Percentiles rank a stretch among this genome's conserved stretches.
Conservation (phyloP, 2,113 vertebrate genomes). For the Promerops cafer region DNA sequence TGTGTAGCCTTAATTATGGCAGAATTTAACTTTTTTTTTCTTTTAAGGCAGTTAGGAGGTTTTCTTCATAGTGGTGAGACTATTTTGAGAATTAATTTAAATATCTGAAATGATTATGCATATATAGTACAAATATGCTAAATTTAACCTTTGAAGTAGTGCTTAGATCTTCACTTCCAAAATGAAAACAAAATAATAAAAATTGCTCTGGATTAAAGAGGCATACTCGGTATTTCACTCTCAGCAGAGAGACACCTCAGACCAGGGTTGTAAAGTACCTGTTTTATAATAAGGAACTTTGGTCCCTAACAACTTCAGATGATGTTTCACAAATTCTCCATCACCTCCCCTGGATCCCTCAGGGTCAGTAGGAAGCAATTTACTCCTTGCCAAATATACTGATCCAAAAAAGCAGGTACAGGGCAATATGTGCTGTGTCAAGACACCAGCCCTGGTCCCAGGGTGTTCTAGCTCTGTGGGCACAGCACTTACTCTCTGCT, state of each 20-base stretch:
- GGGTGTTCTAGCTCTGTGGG: neutral
- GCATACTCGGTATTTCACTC: neutral
- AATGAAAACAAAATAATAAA: neutral
- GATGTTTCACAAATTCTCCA: neutral
- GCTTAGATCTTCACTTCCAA: neutral
- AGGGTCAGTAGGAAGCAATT: neutral
- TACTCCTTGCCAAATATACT: accelerated
- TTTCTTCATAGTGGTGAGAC: neutral
- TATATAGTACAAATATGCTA: neutral
- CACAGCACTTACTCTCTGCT: neutral
- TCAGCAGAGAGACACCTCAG: neutral
- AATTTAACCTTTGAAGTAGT: conserved; percentile 29
- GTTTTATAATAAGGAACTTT: neutral
- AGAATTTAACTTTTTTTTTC: neutral
- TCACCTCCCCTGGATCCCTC: neutral
- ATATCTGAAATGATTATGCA: neutral
- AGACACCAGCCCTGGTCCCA: neutral
- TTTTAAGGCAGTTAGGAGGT: neutral
- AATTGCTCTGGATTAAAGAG: neutral
- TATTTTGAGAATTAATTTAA: conserved; percentile 10
- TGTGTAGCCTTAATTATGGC: neutral
- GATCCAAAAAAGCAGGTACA: neutral
- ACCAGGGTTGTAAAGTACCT: neutral
- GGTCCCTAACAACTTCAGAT: neutral
- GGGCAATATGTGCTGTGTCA: accelerated